phyloP scores from a whole-genome alignment of 2,113 vertebrate species.

The Tauraco erythrolophus region DNA sequence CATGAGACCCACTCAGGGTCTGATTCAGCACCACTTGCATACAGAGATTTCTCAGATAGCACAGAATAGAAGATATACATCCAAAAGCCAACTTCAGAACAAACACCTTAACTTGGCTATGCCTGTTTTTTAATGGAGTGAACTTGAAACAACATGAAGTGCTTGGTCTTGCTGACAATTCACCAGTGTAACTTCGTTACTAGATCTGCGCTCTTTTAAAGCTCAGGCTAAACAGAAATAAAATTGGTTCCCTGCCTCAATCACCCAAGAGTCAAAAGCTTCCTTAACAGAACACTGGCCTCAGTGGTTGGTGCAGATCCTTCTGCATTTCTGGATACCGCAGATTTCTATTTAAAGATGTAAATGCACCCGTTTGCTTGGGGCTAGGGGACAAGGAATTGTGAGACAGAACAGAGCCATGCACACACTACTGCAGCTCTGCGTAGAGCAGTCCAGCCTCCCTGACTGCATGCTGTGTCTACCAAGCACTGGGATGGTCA shows the following conservation, averaged over 20 bases:
- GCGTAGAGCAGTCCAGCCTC: background rate
- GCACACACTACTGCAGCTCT: background rate
- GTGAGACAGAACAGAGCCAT: background rate
- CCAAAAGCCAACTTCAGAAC: background rate
- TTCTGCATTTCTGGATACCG: background rate
- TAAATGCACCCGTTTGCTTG: background rate
- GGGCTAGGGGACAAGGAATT: background rate
- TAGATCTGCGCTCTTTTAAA: background rate
- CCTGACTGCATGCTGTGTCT: background rate
- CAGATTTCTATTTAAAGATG: background rate
- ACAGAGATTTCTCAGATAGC: background rate
- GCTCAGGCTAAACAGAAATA: background rate
- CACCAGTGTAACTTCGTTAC: background rate
- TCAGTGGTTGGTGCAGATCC: background rate
- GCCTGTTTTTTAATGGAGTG: background rate
- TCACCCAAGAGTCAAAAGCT: background rate
- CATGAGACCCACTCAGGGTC: background rate
- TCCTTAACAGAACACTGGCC: background rate
- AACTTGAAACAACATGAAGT: background rate
- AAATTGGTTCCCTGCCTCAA: background rate
- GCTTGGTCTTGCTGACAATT: background rate
- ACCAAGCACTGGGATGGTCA: background rate
- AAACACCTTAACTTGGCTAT: background rate
- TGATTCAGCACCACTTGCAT: background rate
- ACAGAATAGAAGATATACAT: background rate